These are phyloP conservation scores for Odocoileus virginianus DNA, from an alignment of 2,113 vertebrate species.

Conservation along the genomic window DNA sequence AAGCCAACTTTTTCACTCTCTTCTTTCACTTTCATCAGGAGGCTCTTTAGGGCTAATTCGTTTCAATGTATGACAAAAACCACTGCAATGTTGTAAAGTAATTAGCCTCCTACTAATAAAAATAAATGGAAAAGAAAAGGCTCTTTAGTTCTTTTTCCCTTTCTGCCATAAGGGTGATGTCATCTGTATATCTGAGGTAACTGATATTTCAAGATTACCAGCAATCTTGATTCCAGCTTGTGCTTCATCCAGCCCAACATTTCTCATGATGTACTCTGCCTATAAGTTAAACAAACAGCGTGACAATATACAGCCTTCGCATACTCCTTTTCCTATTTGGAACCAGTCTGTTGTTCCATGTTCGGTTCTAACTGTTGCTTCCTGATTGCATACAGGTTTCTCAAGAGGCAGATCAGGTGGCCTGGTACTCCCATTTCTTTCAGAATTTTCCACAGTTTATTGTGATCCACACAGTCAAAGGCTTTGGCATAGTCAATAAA, in stretches of 20 bases:
- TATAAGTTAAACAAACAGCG: background rate
- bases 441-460: background rate
- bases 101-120: too few species aligned
- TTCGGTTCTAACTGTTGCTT: background rate
- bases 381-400: background rate
- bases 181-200: background rate
- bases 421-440: background rate
- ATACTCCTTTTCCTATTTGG: background rate
- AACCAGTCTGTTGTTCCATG: background rate
- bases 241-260: fast-evolving
- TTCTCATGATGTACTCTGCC: background rate
- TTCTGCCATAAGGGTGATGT: background rate
- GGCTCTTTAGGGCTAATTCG: background rate
- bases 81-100: too few species aligned
- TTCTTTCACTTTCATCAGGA: background rate
- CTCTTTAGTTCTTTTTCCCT: background rate
- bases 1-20: background rate
- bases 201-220: background rate
- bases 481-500: background rate
- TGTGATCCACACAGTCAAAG: background rate
- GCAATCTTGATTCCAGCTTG: background rate
- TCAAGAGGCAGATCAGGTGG: background rate
- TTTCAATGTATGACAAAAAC: too few species aligned
- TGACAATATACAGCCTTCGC: background rate
- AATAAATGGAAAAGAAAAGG: background rate